Percentiles rank a stretch among this genome's conserved stretches.
These are phyloP conservation scores for Pristiophorus japonicus DNA, from an alignment of 2,113 vertebrate species.

Conservation along the genomic window DNA sequence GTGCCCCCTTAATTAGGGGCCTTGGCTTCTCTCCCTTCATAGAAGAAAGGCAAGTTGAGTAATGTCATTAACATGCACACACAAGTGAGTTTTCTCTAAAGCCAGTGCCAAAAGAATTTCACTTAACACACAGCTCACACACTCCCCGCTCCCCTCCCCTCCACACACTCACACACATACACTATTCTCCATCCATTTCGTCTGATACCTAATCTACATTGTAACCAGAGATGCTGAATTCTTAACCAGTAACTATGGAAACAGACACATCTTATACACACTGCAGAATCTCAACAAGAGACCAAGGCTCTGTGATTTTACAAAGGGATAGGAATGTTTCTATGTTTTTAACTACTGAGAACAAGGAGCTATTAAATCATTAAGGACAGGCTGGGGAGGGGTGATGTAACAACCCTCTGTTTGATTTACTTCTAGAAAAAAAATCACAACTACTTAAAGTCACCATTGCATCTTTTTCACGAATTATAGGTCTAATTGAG, in stretches of 20 bases:
- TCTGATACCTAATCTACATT: background rate
- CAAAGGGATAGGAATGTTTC: background rate
- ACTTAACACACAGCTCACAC: background rate
- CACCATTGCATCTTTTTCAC: background rate
- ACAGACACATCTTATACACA: background rate
- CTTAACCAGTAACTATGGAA: constrained; percentile 16
- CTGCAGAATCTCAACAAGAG: background rate
- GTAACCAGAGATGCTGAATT: background rate
- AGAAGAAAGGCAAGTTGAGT: background rate
- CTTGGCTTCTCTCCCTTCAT: background rate
- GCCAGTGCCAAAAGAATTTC: background rate
- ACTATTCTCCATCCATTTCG: background rate
- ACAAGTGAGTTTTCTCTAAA: background rate
- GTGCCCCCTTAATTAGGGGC: background rate
- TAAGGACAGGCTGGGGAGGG: background rate
- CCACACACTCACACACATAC: too few relatives aligned
- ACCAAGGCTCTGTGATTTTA: background rate
- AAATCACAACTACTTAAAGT: background rate
- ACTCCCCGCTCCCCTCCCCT: too few relatives aligned
- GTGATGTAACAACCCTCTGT: background rate
- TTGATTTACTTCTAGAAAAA: background rate
- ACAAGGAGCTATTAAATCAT: background rate
- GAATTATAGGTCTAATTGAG: background rate
- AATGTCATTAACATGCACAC: background rate
- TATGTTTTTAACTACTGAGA: background rate